Conservation (phyloP, 2,113 vertebrate genomes). For the Triplophysa tibetana region DNA sequence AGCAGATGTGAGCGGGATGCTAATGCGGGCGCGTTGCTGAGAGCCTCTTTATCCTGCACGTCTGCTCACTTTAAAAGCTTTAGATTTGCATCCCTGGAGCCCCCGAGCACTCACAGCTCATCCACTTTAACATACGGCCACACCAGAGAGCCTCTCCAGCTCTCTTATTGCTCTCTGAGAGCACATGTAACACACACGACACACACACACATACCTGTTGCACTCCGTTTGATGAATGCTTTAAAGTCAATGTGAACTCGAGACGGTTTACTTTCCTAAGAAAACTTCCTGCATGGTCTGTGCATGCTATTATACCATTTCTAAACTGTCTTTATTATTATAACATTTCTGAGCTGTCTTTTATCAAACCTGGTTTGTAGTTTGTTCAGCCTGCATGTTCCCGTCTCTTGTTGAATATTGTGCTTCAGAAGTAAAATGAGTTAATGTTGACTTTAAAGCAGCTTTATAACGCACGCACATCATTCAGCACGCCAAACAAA, state of each 20-base stretch:
- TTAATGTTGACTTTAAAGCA: constrained; percentile 3
- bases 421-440: not conserved
- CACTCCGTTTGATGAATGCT: not conserved
- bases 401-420: no score
- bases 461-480: not conserved
- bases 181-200: constrained; percentile 47
- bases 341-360: no score
- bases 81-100: constrained; percentile 55
- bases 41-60: constrained; percentile 45
- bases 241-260: not conserved
- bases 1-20: constrained; percentile 29
- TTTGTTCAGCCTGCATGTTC: no score
- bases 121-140: constrained; percentile 42
- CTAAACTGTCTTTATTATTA: no score
- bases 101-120: constrained; percentile 53
- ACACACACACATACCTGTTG: constrained; percentile 12
- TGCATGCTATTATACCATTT: not conserved
- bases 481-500: constrained; percentile 39
- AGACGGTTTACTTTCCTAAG: not conserved
- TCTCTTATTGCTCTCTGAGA: constrained; percentile 38
- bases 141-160: constrained; percentile 42
- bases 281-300: not conserved
- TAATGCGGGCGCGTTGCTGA: constrained; percentile 29
- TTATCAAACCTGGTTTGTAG: no score
- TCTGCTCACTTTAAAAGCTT: constrained; percentile 49